These are phyloP conservation scores for Sphaeramia orbicularis DNA, from an alignment of 2,797 vertebrate species.

Conservation along the genomic window DNA sequence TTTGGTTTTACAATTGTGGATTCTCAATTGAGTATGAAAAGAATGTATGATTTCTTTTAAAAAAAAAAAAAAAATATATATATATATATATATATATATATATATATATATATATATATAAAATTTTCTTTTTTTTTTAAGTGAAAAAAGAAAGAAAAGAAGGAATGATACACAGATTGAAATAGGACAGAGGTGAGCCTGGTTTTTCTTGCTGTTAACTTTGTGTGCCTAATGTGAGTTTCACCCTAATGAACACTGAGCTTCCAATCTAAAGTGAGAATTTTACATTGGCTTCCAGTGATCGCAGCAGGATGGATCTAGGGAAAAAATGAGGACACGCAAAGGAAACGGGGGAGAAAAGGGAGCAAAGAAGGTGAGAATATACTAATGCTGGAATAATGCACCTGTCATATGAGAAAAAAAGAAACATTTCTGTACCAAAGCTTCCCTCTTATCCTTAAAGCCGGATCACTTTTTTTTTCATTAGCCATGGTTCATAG, in stretches of 20 bases:
- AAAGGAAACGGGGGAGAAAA: slow-evolving; percentile 39
- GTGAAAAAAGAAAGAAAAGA: too few relatives aligned
- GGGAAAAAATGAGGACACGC: slow-evolving; percentile 12
- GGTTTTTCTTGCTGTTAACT: slow-evolving; percentile 52
- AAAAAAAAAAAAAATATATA: too few relatives aligned
- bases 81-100: too few relatives aligned
- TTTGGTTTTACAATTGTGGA: too few relatives aligned
- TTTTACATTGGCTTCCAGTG: slow-evolving; percentile 42
- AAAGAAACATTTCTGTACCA: neutral
- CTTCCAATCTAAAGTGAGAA: slow-evolving; percentile 56
- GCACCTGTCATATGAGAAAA: slow-evolving; percentile 24
- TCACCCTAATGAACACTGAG: slow-evolving; percentile 63
- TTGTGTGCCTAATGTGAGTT: slow-evolving; percentile 47
- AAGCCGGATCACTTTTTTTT: slow-evolving; percentile 55
- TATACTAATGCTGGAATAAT: slow-evolving; percentile 46
- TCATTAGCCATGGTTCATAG: slow-evolving; percentile 55
- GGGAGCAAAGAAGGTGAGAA: neutral
- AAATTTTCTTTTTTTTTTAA: too few relatives aligned
- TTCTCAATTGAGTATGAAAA: too few relatives aligned
- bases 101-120: too few relatives aligned
- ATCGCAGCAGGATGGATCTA: slow-evolving; percentile 37
- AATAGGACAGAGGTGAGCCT: slow-evolving; percentile 33
- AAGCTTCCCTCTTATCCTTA: slow-evolving; percentile 38
- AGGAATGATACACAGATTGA: too few relatives aligned
- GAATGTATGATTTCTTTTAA: too few relatives aligned